Evolutionary conservation across 2,113 vertebrate species (phyloP).

Genomic region (Tragelaphus strepsiceros): DNA sequence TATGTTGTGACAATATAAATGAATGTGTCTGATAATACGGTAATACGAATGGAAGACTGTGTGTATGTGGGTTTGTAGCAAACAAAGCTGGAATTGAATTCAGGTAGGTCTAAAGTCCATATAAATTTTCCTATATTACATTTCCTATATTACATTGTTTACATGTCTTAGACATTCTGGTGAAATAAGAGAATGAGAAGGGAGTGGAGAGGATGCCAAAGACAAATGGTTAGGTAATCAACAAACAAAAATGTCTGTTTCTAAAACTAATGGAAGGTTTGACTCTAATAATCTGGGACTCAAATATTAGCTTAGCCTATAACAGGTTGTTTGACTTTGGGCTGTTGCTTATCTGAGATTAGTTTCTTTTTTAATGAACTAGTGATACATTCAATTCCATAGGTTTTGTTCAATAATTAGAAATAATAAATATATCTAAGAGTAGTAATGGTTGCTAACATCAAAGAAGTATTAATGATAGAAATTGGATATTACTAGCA

Average conservation of each 20-base stretch:
- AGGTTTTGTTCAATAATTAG: neutral
- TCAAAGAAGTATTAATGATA: neutral
- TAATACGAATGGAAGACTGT: neutral
- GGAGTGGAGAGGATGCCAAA: neutral
- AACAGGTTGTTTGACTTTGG: neutral
- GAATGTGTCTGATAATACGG: neutral
- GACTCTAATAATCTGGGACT: neutral
- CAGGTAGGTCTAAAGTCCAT: neutral
- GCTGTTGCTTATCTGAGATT: neutral
- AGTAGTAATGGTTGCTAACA: neutral
- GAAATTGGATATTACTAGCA: neutral
- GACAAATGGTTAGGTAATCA: neutral
- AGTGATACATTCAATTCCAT: neutral
- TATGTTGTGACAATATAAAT: neutral
- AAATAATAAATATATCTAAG: neutral
- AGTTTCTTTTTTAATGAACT: neutral
- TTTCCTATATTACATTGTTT: neutral
- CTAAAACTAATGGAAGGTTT: neutral
- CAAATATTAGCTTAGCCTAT: neutral
- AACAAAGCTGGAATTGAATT: neutral
- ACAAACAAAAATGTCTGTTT: neutral
- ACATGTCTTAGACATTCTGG: neutral
- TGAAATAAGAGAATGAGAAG: neutral
- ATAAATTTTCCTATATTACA: neutral
- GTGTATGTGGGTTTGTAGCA: neutral